phyloP scores from a whole-genome alignment of 2,888 invertebrate genomes.

The Stenurella melanura region DNA sequence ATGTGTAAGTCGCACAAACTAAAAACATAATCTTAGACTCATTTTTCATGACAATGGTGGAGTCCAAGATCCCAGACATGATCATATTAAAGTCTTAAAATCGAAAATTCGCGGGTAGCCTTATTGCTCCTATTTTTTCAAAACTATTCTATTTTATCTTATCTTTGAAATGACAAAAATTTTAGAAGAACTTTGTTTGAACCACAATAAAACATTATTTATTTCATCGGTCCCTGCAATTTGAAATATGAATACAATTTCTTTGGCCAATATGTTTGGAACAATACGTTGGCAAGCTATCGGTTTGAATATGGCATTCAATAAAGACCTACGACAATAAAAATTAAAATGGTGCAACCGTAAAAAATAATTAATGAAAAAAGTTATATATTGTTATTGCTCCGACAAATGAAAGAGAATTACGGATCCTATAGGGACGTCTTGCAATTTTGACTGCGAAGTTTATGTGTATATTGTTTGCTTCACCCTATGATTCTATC shows the following conservation, averaged over 20 bases:
- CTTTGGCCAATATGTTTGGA: background rate
- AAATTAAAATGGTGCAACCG: constrained; percentile 41
- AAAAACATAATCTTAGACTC: too few relatives aligned
- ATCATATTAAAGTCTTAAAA: too few relatives aligned
- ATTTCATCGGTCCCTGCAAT: background rate
- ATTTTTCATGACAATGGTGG: too few relatives aligned
- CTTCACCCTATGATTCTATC: constrained; percentile 72
- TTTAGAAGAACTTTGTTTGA: too few relatives aligned
- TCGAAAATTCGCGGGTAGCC: too few relatives aligned
- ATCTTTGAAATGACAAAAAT: too few relatives aligned
- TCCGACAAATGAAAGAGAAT: constrained; percentile 49
- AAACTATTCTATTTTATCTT: too few relatives aligned
- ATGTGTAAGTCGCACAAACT: too few relatives aligned
- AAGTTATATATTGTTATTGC: constrained; percentile 47
- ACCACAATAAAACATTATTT: background rate
- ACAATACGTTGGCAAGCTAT: constrained; percentile 22
- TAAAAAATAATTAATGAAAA: constrained; percentile 53
- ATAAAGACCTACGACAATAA: constrained; percentile 33
- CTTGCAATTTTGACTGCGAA: constrained; percentile 62
- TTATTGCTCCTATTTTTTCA: too few relatives aligned
- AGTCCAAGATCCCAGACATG: too few relatives aligned
- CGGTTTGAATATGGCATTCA: constrained; percentile 9
- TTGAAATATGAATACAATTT: background rate
- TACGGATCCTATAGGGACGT: constrained; percentile 59
- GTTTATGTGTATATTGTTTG: constrained; percentile 65